Base-by-base conservation (phyloP, 2,888 invertebrate genomes). In the Ormyrus nitidulus region DNA sequence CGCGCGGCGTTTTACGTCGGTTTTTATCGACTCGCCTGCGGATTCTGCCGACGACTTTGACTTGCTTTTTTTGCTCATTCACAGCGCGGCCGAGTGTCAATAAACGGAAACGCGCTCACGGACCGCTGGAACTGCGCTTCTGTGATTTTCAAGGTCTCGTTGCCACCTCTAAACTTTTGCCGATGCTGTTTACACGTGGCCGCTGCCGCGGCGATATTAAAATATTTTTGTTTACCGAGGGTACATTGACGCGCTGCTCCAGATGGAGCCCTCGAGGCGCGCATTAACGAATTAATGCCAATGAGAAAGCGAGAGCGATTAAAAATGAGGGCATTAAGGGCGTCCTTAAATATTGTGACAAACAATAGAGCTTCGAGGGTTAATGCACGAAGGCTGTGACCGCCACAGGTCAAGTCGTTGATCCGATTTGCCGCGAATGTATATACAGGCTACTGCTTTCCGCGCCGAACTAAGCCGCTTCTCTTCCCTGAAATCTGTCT, bases 351-450 rank as follows among this genome's bases (percentile, higher is more conserved):
- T 77, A 77, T 77, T 77, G 64, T 77, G 77, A 77, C 77, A 76
- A 73, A 70, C 13, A 70, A 49, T 56, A 54, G 54, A 56, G 68
- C 19, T n/a, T 19, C 49, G 70, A 69, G 70, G 62, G 69, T 79
- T 64, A 75, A 59, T 69, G 70, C 58, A 68, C 74, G 53, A 79
- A 79, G 69, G 79, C 70, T 73, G 13, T 66, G 48, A 58, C 58
- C 72, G 49, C 58, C 56, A 59, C 53, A 34, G 74, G 64, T 79
- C 74, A 56, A 79, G 64, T 65, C 79, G 74, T 8, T 79, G 65
- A 79, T 79, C 79, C 79, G 70, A 79, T 75, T 79, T 79, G 53
- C 70, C 19, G n/a, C 68, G 59, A 56, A n/a, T 65, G 13, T 62
- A 51, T 6, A 61, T 34, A 61, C 68, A 78, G 68, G 73, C 72